phyloP scores from a whole-genome alignment of 1,140 invertebrate genomes.

The Bombus consobrinus region DNA sequence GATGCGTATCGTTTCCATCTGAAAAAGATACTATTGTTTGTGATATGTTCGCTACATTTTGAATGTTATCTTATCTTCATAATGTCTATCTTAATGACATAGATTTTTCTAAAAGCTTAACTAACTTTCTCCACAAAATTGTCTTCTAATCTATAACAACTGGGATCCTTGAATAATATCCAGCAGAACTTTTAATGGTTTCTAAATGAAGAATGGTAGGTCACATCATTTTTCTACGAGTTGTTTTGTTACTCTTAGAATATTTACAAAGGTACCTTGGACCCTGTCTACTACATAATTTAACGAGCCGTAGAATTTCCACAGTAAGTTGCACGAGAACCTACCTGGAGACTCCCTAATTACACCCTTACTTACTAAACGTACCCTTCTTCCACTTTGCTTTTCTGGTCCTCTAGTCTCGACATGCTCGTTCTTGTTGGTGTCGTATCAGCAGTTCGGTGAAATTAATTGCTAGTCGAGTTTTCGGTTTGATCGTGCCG shows the following conservation, averaged over 20 bases:
- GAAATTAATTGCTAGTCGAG: constrained; percentile 26
- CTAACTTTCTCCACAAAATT: not conserved
- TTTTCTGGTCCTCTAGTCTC: not conserved
- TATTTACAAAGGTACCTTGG: not conserved
- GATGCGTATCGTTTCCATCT: not conserved
- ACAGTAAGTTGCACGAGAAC: not conserved
- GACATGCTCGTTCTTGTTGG: constrained; percentile 13
- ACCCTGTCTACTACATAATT: not conserved
- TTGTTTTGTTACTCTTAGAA: not conserved
- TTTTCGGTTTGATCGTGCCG: not conserved
- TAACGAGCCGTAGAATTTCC: not conserved
- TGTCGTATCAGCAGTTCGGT: constrained; percentile 24
- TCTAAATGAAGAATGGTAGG: not conserved
- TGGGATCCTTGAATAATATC: not conserved
- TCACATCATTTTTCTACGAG: not conserved
- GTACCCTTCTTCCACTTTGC: not conserved
- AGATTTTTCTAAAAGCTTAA: not conserved
- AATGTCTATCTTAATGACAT: not conserved
- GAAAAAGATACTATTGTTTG: no score
- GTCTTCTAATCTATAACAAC: not conserved
- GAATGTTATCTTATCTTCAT: constrained; percentile 18
- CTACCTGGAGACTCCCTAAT: constrained; percentile 26
- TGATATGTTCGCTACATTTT: not conserved
- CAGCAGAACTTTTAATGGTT: no score
- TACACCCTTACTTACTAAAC: constrained; percentile 28